Evolutionary conservation across 2,113 vertebrate genomes (phyloP).

Genomic region (Myotis davidii): DNA sequence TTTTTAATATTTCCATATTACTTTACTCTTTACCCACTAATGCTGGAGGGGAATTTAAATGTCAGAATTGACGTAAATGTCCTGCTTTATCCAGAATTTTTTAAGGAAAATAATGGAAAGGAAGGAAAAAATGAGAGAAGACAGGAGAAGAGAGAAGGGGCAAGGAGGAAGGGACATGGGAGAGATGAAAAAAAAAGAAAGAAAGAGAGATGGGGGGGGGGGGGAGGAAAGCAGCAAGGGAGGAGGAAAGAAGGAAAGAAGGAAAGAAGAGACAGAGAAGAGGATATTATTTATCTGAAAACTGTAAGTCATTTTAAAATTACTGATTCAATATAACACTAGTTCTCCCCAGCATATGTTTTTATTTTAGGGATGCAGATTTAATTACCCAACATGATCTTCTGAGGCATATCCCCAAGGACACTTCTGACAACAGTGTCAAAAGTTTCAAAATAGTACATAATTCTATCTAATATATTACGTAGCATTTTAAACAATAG

Average conservation of each 20-base stretch:
- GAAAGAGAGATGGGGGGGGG: too few species aligned
- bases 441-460: neutral
- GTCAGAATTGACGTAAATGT: neutral
- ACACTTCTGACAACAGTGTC: neutral
- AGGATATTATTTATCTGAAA: neutral
- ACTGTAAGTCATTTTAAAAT: neutral
- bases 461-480: neutral
- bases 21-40: neutral
- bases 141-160: neutral
- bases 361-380: neutral
- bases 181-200: fast-evolving
- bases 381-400: neutral
- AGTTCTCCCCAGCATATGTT: neutral
- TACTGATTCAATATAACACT: neutral
- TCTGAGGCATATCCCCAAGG: neutral
- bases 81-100: neutral
- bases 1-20: neutral
- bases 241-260: neutral
- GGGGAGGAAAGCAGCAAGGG: fast-evolving
- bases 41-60: neutral
- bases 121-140: neutral
- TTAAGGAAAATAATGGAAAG: neutral
- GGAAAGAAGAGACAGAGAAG: neutral
- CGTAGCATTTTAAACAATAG: neutral
- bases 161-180: neutral